Evolutionary conservation across 2,888 invertebrate species (phyloP).

Genomic region (Pristionchus entomophagus): DNA sequence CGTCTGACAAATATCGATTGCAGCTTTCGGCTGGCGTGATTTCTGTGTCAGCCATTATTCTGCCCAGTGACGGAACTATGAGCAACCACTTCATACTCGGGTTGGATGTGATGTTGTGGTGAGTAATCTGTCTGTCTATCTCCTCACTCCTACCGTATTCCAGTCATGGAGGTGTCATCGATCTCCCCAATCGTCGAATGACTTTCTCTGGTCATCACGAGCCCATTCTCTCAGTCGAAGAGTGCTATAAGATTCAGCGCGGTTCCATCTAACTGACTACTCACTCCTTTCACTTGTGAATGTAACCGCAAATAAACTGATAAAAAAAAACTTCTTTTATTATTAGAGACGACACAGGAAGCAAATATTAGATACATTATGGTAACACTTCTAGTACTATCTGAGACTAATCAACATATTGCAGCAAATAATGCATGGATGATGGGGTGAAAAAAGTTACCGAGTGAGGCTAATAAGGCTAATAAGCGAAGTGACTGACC

Average conservation of each 20-base stretch:
- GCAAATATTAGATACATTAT: conserved; percentile 37
- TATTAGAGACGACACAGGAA: conserved; percentile 21
- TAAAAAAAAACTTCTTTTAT: conserved; percentile 3
- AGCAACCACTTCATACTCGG: conserved; percentile 37
- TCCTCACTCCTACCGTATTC: neutral
- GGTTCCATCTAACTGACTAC: neutral
- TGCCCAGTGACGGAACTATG: conserved; percentile 29
- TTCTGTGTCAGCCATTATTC: conserved; percentile 14
- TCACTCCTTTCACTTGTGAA: neutral
- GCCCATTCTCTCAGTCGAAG: conserved; percentile 33
- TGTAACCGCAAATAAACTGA: neutral
- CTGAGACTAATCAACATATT: conserved; percentile 9
- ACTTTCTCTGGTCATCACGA: conserved; percentile 40
- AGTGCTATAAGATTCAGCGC: conserved; percentile 19
- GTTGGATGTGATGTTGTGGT: conserved; percentile 41
- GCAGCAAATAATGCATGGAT: conserved; percentile 28
- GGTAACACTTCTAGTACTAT: conserved; percentile 13
- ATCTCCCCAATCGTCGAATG: conserved; percentile 33
- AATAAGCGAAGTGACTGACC: conserved; percentile 7
- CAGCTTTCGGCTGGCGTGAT: conserved; percentile 21
- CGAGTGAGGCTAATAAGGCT: conserved; percentile 20
- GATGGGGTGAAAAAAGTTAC: neutral
- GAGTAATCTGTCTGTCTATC: neutral
- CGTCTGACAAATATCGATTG: neutral
- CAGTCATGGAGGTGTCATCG: conserved; percentile 44